phyloP scores from a whole-genome alignment of 2,113 vertebrate species.

The Triplophysa rosa region DNA sequence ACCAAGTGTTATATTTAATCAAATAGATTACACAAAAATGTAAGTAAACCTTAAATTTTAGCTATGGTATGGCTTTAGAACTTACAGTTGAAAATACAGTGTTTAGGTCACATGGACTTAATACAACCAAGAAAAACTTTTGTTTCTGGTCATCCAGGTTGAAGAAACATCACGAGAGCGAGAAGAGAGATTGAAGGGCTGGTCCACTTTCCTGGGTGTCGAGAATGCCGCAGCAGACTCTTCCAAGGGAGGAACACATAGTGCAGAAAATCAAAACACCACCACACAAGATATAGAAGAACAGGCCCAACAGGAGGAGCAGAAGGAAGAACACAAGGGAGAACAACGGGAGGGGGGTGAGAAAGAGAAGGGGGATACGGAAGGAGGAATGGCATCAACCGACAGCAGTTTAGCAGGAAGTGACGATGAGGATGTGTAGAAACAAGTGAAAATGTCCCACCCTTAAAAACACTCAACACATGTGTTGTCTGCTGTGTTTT shows the following conservation, averaged over 20 bases:
- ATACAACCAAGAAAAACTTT: background rate
- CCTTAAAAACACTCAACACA: background rate
- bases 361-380: conserved; percentile 57
- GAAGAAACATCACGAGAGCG: conserved; percentile 93
- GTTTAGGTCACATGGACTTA: too few relatives aligned
- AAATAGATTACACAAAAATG: too few relatives aligned
- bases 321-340: background rate
- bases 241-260: conserved; percentile 49
- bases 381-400: conserved; percentile 75
- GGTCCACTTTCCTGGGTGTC: conserved; percentile 81
- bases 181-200: conserved; percentile 91
- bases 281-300: conserved; percentile 21
- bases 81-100: too few relatives aligned
- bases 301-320: background rate
- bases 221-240: conserved; percentile 45
- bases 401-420: conserved; percentile 90
- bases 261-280: conserved; percentile 40
- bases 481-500: background rate
- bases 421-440: conserved; percentile 79
- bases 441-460: conserved; percentile 6
- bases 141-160: conserved; percentile 72
- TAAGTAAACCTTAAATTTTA: too few relatives aligned
- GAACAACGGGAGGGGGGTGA: background rate
- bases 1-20: too few relatives aligned
- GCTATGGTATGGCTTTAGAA: too few relatives aligned